Evolutionary conservation across 2,888 invertebrate species (phyloP), one percentile per base, ranked within the genome.

Genomic region (Pegoplata infirma): DNA sequence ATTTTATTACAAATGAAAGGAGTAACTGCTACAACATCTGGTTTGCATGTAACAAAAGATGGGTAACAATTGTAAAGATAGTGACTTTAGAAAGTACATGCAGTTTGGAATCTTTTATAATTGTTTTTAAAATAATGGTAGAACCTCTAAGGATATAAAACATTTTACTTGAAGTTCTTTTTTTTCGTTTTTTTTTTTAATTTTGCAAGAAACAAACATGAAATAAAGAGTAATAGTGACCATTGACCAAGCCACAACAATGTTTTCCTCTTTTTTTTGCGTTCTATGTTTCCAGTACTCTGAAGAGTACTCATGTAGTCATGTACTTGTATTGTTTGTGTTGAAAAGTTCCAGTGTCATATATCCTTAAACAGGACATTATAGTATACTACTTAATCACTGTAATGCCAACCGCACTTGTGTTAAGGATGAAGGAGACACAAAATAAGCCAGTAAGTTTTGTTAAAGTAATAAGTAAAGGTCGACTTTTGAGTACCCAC

Each of bases 21-120:
- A 82, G 79, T 77, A n/a, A n/a, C n/a, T n/a, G n/a, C n/a, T 71
- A 77, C 81, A 83, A 78, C 83, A 82, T 80, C 82, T 83, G 83
- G 81, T 82, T 82, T 82, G 82, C 82, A 82, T 82, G 82, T 82
- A 82, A 74, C 69, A 72, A 80, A 76, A 76, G 76, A 74, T 73
- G 75, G 61, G 81, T 80, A 76, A 81, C 78, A 79, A 67, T 74
- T 72, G 17, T 16, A 61, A 63, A 68, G 59, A 74, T 67, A 46
- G 59, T 67, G 67, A 74, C 59, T 66, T 73, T 67, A 12, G n/a
- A 14, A n/a, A n/a, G 14, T 40, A 47, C 32, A 55, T 44, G 5
- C 10, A 16, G n/a, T 32, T 59, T 58, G 10, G 67, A 76, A 56
- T 69, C 63, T 73, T 77, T 64, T 79, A 71, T 79, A 79, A 79